Conservation (phyloP, 2,113 vertebrate species). For the Oreotragus oreotragus region DNA sequence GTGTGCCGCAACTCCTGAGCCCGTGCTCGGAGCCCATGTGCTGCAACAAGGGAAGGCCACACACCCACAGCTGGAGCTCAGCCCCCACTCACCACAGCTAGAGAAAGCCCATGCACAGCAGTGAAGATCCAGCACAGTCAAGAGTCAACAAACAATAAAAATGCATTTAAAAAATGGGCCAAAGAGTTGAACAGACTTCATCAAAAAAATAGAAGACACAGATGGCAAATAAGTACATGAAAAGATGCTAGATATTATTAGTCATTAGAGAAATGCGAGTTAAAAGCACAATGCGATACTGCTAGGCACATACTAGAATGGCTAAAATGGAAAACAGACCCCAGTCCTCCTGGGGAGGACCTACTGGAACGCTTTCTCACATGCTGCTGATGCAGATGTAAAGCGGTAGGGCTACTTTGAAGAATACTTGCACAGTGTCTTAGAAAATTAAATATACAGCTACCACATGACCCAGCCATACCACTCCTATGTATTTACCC, state of each 20-base stretch:
- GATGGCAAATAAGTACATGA: background rate
- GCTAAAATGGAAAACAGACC: background rate
- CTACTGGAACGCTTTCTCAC: background rate
- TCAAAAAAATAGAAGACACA: background rate
- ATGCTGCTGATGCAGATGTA: background rate
- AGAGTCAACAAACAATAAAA: background rate
- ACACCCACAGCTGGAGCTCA: background rate
- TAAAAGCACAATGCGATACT: background rate
- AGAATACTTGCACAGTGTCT: background rate
- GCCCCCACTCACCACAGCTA: background rate
- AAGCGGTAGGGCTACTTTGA: background rate
- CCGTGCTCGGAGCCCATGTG: background rate
- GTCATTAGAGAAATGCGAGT: background rate
- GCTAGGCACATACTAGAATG: background rate
- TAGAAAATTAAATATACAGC: background rate
- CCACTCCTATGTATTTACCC: background rate
- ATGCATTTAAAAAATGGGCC: background rate
- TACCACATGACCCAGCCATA: background rate
- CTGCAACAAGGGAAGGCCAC: background rate
- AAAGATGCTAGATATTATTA: background rate
- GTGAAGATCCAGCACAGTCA: background rate
- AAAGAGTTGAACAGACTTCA: background rate
- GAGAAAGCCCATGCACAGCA: background rate
- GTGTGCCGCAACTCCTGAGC: background rate
- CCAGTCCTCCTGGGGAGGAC: fast-evolving